These are phyloP conservation scores for Drosophila austrosaltans DNA, from an alignment of 2,888 invertebrate species.

Conservation along the genomic window DNA sequence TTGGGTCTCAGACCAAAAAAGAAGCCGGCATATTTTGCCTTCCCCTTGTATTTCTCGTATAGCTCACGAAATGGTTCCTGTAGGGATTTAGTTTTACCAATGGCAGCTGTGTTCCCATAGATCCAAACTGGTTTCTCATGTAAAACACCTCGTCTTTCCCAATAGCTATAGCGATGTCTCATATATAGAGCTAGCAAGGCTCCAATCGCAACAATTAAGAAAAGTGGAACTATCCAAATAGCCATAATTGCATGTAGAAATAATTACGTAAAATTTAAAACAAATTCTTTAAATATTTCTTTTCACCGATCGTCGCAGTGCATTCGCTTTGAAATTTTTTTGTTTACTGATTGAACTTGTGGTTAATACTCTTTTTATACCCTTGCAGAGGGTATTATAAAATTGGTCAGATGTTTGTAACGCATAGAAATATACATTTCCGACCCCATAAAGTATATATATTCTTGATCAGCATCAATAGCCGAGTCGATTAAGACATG, in stretches of 20 bases:
- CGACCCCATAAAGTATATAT: too few relatives aligned
- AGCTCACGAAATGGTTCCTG: background rate
- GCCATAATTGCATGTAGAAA: background rate
- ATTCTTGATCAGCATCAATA: too few relatives aligned
- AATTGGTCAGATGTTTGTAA: too few relatives aligned
- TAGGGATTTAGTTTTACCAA: background rate
- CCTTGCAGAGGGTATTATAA: too few relatives aligned
- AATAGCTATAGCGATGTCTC: background rate
- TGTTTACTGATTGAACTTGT: background rate
- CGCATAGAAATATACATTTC: too few relatives aligned
- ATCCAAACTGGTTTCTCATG: background rate
- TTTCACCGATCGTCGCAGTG: background rate
- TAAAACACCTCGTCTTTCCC: background rate
- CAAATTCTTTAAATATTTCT: background rate
- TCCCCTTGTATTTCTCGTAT: background rate
- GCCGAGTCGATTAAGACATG: too few relatives aligned
- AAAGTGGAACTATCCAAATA: background rate
- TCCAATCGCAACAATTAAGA: background rate
- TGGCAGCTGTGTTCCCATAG: background rate
- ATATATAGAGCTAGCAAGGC: background rate
- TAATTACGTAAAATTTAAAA: background rate
- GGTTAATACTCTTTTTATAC: background rate
- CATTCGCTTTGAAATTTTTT: background rate
- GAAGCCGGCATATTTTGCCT: constrained; percentile 2
- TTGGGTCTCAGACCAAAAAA: background rate